phyloP scores from a whole-genome alignment of 2,113 vertebrate genomes.

The Passer montanus region DNA sequence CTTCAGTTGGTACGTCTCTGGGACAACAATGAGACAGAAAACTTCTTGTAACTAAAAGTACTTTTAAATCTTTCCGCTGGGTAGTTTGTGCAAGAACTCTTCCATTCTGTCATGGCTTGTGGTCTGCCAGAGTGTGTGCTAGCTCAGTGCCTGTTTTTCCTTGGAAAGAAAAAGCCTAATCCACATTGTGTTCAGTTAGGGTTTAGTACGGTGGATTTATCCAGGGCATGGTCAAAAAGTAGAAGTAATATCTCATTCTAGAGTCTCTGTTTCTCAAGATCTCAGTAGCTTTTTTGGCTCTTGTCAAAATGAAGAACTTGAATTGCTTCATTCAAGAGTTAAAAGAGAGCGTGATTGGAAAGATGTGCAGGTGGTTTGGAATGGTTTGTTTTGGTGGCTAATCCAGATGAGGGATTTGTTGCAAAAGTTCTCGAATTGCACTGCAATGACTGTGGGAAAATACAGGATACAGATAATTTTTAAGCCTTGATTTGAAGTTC shows the following conservation, averaged over 20 bases:
- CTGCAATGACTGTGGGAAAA: background rate
- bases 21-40: background rate
- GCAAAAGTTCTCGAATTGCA: background rate
- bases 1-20: background rate
- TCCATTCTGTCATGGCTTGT: background rate
- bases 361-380: background rate
- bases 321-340: background rate
- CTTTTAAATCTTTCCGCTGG: background rate
- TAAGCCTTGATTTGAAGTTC: background rate
- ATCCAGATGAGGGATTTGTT: background rate
- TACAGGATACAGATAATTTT: rapidly evolving
- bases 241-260: background rate
- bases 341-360: background rate
- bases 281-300: background rate
- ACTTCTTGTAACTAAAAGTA: background rate
- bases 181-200: background rate
- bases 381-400: background rate
- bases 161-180: background rate
- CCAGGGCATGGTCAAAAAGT: background rate
- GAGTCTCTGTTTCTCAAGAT: background rate
- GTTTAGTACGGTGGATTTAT: background rate
- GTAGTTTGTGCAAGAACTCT: background rate
- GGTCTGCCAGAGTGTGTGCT: background rate
- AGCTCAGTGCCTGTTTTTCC: background rate
- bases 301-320: background rate